These are phyloP conservation scores for Aphyosemion australe DNA, from an alignment of 2,113 vertebrate genomes.

Conservation along the genomic window DNA sequence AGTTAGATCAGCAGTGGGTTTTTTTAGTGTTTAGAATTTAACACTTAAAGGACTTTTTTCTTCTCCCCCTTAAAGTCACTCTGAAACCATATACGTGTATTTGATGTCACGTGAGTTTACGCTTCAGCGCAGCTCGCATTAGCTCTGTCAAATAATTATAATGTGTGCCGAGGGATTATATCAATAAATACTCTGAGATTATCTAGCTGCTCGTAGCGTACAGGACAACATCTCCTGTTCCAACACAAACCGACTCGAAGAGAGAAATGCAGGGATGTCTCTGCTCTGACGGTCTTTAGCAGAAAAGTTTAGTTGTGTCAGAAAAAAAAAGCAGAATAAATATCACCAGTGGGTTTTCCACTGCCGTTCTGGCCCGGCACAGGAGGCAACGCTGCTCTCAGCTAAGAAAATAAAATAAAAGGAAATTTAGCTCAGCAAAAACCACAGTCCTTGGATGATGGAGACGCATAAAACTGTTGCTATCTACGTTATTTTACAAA, in stretches of 20 bases:
- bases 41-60: slow-evolving; percentile 56
- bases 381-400: slow-evolving; percentile 41
- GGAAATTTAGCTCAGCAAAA: slow-evolving; percentile 59
- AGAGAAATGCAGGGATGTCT: slow-evolving; percentile 42
- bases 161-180: slow-evolving; percentile 69
- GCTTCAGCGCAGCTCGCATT: slow-evolving; percentile 43
- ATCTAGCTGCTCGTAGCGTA: slow-evolving; percentile 54
- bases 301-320: slow-evolving; percentile 58
- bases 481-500: slow-evolving; percentile 62
- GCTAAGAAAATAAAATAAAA: slow-evolving; percentile 68
- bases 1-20: slow-evolving; percentile 30
- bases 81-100: slow-evolving; percentile 47
- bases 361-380: slow-evolving; percentile 32
- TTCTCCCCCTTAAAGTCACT: slow-evolving; percentile 21
- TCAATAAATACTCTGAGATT: slow-evolving; percentile 67
- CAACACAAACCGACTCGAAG: slow-evolving; percentile 68
- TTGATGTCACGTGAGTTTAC: slow-evolving; percentile 58
- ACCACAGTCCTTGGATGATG: slow-evolving; percentile 56
- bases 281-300: slow-evolving; percentile 40
- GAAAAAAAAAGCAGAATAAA: slow-evolving; percentile 66
- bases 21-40: slow-evolving; percentile 43
- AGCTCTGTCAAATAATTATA: slow-evolving; percentile 64
- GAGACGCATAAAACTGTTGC: slow-evolving; percentile 58
- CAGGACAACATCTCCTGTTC: slow-evolving; percentile 69
- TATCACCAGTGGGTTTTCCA: slow-evolving; percentile 54